phyloP scores from a whole-genome alignment of 1,140 invertebrate species.

The Camponotus floridanus region DNA sequence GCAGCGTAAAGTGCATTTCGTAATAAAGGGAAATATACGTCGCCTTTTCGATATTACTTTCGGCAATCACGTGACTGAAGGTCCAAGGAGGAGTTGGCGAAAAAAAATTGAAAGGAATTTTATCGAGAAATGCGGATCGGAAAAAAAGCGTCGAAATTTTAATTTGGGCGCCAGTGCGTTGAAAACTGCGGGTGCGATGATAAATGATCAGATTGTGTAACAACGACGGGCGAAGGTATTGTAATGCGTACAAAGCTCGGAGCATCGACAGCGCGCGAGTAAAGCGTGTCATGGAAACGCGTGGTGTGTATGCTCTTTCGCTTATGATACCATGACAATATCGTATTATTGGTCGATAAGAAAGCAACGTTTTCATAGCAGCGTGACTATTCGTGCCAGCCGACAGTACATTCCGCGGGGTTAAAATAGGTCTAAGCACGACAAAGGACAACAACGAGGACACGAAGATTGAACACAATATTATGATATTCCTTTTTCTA shows the following conservation, averaged over 20 bases:
- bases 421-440: conserved; percentile 53
- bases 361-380: conserved; percentile 53
- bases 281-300: conserved; percentile 39
- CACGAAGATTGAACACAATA: conserved; percentile 1
- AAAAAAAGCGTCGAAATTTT: neutral
- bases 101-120: neutral
- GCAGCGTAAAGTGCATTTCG: neutral
- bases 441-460: conserved; percentile 18
- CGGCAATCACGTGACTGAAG: too few relatives aligned
- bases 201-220: conserved; percentile 33
- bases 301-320: conserved; percentile 3
- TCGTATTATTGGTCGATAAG: conserved; percentile 67
- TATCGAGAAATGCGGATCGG: neutral
- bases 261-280: conserved; percentile 34
- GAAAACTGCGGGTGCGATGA: conserved; percentile 16
- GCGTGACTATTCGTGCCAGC: conserved; percentile 43
- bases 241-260: conserved; percentile 47
- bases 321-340: conserved; percentile 56
- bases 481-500: conserved; percentile 23
- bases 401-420: conserved; percentile 40
- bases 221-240: neutral
- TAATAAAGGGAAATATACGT: conserved; percentile 11
- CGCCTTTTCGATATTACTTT: neutral
- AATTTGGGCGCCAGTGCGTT: neutral
- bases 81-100: neutral